These are phyloP conservation scores for Lates calcarifer DNA, from an alignment of 2,113 vertebrate genomes.

Conservation along the genomic window DNA sequence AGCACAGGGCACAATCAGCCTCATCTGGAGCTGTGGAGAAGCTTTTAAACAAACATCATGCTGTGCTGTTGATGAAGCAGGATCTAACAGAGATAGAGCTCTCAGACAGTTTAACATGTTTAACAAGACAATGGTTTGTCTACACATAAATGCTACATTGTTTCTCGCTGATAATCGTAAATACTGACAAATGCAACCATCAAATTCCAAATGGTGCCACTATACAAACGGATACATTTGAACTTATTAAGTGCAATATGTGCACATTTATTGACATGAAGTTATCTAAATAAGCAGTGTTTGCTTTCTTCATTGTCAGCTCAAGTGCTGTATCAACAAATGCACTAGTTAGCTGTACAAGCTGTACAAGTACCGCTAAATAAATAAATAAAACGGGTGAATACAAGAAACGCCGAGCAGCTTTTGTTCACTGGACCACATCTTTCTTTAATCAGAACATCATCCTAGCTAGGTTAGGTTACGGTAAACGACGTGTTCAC, in stretches of 20 bases:
- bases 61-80: neutral
- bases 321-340: slow-evolving; percentile 58
- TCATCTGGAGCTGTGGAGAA: slow-evolving; percentile 8
- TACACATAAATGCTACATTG: neutral
- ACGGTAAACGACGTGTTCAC: slow-evolving; percentile 38
- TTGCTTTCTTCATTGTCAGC: slow-evolving; percentile 23
- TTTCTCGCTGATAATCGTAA: slow-evolving; percentile 10
- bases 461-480: slow-evolving; percentile 21
- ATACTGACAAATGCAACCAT: neutral
- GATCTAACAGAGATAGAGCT: slow-evolving; percentile 6
- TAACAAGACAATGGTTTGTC: slow-evolving; percentile 5
- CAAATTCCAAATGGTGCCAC: neutral
- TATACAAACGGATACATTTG: neutral
- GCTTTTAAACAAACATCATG: slow-evolving; percentile 16
- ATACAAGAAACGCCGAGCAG: slow-evolving; percentile 28
- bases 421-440: slow-evolving; percentile 39
- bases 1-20: slow-evolving; percentile 16
- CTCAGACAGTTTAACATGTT: neutral
- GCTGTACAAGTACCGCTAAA: slow-evolving; percentile 46
- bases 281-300: neutral
- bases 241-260: neutral
- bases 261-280: neutral
- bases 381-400: slow-evolving; percentile 52
- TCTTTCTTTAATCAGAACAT: slow-evolving; percentile 22
- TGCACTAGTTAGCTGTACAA: slow-evolving; percentile 58